Evolutionary conservation across 2,797 vertebrate genomes (phyloP).

Genomic region (Hipposideros larvatus): DNA sequence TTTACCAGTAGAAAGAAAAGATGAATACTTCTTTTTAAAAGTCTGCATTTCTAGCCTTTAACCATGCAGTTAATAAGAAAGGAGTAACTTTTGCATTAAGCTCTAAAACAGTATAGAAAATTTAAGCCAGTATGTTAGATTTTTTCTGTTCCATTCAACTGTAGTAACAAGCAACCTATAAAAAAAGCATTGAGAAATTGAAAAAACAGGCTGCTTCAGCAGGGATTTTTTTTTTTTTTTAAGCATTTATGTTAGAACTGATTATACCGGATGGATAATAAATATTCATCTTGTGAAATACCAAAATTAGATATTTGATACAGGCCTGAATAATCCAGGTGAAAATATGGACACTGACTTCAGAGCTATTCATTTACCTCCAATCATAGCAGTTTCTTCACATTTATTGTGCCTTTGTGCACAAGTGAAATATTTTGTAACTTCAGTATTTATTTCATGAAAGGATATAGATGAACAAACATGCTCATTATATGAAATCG

Average conservation of each 20-base stretch:
- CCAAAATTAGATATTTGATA: neutral
- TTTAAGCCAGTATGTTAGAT: neutral
- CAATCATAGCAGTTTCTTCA: neutral
- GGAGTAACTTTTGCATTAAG: slow-evolving; percentile 36
- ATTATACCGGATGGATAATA: neutral
- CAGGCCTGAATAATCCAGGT: neutral
- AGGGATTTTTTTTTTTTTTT: neutral
- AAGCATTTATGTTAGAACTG: neutral
- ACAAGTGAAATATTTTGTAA: neutral
- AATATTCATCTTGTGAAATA: neutral
- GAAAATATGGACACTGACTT: neutral
- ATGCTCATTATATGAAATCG: slow-evolving; percentile 56
- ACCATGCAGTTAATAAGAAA: slow-evolving; percentile 19
- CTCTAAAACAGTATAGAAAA: slow-evolving; percentile 53
- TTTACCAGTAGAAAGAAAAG: slow-evolving; percentile 23
- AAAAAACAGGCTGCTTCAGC: neutral
- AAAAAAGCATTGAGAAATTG: slow-evolving; percentile 2
- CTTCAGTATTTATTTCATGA: slow-evolving; percentile 68
- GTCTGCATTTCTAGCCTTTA: neutral
- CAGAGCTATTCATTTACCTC: neutral
- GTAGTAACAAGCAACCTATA: neutral
- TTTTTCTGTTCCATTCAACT: neutral
- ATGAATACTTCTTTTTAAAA: slow-evolving; percentile 30
- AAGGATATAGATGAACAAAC: slow-evolving; percentile 12
- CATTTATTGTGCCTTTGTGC: neutral